Evolutionary conservation across 2,797 vertebrate species (phyloP).

Genomic region (Discoglossus pictus): DNA sequence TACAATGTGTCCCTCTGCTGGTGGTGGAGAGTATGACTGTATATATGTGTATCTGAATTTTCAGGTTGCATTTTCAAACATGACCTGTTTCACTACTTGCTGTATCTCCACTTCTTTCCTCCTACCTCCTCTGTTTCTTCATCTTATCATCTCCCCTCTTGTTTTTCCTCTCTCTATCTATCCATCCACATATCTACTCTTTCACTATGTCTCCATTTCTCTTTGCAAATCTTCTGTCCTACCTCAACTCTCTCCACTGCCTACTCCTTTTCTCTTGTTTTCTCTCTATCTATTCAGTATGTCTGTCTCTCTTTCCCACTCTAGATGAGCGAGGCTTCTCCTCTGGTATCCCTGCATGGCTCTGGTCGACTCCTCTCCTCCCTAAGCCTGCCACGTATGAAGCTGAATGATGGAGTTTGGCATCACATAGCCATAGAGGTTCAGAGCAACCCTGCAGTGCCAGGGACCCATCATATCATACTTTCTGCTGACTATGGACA

Average conservation of each 20-base stretch:
- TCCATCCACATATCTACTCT: background rate
- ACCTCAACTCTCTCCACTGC: background rate
- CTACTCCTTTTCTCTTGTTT: background rate
- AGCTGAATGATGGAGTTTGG: conserved; percentile 87
- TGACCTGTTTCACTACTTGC: no score
- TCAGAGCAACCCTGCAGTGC: conserved; percentile 59
- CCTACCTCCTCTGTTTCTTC: no score
- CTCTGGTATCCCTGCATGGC: conserved; percentile 79
- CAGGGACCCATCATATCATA: conserved; percentile 62
- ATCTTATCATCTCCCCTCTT: conserved; percentile 4
- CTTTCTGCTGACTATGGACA: conserved; percentile 83
- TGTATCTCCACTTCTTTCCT: background rate
- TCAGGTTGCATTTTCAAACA: no score
- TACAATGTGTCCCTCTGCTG: no score
- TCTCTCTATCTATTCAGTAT: no score
- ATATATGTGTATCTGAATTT: no score
- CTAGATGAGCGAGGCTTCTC: conserved; percentile 81
- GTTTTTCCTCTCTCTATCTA: no score
- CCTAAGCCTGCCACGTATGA: conserved; percentile 76
- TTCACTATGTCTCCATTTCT: no score
- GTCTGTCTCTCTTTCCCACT: fast-evolving
- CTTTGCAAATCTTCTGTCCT: no score
- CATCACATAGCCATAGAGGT: conserved; percentile 86
- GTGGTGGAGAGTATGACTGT: no score
- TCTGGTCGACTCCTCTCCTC: conserved; percentile 76